A percentile compares a stretch with the other conserved stretches of the same genome.
These are phyloP conservation scores for Rhagologus leucostigma DNA, from an alignment of 2,113 vertebrate genomes.

Conservation along the genomic window DNA sequence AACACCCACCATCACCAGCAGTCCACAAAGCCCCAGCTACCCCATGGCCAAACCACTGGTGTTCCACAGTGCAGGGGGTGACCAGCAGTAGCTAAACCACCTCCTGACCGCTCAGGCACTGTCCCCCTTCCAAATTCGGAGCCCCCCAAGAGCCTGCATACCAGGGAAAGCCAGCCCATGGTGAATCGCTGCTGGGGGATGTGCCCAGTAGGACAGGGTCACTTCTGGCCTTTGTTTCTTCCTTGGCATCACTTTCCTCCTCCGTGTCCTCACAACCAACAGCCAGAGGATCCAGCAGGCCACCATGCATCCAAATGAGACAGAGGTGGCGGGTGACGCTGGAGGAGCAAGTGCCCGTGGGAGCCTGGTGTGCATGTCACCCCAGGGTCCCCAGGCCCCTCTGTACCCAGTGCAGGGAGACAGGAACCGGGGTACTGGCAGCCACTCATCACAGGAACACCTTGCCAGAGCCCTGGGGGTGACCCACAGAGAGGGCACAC, in stretches of 20 bases:
- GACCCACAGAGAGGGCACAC: not conserved
- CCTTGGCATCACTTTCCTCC: not conserved
- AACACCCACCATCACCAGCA: not conserved
- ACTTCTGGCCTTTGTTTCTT: not conserved
- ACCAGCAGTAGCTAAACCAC: not conserved
- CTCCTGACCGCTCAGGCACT: not conserved
- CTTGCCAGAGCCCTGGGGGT: not conserved
- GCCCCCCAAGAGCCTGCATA: not conserved
- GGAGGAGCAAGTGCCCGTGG: accelerated
- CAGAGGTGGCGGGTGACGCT: accelerated
- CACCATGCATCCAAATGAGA: not conserved
- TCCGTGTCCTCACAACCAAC: not conserved
- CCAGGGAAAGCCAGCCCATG: not conserved
- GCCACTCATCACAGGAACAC: accelerated
- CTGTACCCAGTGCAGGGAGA: not conserved
- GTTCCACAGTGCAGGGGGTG: not conserved
- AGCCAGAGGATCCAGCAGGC: not conserved
- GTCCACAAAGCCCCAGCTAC: not conserved
- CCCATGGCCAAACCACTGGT: not conserved
- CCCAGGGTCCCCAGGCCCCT: not conserved
- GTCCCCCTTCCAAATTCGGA: accelerated
- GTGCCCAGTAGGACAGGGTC: not conserved
- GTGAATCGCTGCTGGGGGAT: not conserved
- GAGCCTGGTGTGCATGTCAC: not conserved
- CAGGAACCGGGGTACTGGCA: accelerated